Conservation (phyloP, 2,797 vertebrate species). For the Nannoperca obscura region DNA sequence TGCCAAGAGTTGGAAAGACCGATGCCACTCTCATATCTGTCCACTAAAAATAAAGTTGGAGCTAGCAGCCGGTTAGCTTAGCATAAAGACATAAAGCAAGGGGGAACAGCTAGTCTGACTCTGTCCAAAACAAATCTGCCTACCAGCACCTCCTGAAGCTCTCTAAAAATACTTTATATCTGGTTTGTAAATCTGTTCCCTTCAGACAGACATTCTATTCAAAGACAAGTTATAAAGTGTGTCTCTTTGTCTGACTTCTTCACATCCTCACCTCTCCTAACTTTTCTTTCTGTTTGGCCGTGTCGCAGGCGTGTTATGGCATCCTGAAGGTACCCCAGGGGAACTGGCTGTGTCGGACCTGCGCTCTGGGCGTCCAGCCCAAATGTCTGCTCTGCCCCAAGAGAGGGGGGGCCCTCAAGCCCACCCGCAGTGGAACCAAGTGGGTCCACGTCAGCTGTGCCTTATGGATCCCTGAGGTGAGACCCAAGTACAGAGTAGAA, state of each 20-base stretch:
- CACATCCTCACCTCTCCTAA: not conserved
- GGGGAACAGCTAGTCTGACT: not conserved
- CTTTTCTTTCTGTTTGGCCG: not conserved
- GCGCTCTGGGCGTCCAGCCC: conserved; percentile 94
- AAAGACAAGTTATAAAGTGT: not conserved
- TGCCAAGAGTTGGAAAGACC: not conserved
- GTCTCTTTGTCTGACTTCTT: not conserved
- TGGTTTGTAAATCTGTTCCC: not conserved
- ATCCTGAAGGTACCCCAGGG: conserved; percentile 97
- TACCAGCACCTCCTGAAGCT: not conserved
- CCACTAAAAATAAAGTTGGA: not conserved
- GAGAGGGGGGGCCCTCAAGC: conserved; percentile 95
- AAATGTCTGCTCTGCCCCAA: conserved; percentile 97
- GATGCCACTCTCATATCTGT: not conserved
- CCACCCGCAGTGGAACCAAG: conserved; percentile 96
- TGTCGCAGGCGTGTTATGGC: conserved; percentile 92
- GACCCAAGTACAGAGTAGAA: conserved; percentile 1
- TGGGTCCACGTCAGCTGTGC: conserved; percentile 99
- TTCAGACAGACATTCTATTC: not conserved
- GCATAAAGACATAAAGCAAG: not conserved
- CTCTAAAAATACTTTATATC: not conserved
- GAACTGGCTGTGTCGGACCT: conserved; percentile 96
- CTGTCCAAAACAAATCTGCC: not conserved
- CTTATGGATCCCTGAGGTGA: conserved; percentile 99
- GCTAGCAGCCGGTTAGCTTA: not conserved